Evolutionary conservation across 2,113 vertebrate genomes (phyloP).

Genomic region (Pungitius pungitius): DNA sequence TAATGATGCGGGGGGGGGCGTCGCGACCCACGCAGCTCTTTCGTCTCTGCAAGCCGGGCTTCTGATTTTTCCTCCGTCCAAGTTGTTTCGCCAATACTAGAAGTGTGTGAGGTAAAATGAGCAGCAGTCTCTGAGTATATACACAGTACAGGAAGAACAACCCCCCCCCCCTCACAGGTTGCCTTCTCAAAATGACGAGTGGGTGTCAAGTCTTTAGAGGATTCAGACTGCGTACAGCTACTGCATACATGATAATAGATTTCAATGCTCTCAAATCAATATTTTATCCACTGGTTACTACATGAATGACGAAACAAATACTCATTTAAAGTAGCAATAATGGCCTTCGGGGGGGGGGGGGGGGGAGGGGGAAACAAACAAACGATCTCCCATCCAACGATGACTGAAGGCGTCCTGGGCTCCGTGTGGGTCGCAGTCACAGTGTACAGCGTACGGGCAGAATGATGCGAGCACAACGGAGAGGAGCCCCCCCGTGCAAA

Average conservation of each 20-base stretch:
- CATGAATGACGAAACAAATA: conserved; percentile 57
- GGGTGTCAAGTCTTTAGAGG: conserved; percentile 68
- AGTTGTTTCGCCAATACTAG: conserved; percentile 56
- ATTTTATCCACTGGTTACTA: conserved; percentile 59
- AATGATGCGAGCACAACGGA: no score
- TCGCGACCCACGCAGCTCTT: conserved; percentile 13
- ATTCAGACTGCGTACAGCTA: conserved; percentile 58
- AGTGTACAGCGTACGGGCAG: conserved; percentile 66
- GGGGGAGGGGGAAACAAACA: conserved; percentile 15
- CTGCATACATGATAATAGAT: conserved; percentile 62
- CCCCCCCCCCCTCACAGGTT: conserved; percentile 43
- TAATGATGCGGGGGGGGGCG: conserved; percentile 24
- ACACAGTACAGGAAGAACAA: conserved; percentile 64
- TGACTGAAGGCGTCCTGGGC: conserved; percentile 43
- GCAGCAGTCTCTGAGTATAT: conserved; percentile 71
- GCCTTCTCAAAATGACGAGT: background rate
- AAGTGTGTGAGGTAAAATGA: conserved; percentile 73
- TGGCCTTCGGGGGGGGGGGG: conserved; percentile 9
- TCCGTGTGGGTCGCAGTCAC: conserved; percentile 67
- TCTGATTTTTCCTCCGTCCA: conserved; percentile 42
- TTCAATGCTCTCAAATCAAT: conserved; percentile 59
- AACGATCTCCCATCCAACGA: conserved; percentile 28
- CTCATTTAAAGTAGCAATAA: conserved; percentile 53
- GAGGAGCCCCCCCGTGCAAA: no score
- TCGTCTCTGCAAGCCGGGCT: conserved; percentile 24